Conservation (phyloP, 2,888 invertebrate species). For the Thyatira batis region DNA sequence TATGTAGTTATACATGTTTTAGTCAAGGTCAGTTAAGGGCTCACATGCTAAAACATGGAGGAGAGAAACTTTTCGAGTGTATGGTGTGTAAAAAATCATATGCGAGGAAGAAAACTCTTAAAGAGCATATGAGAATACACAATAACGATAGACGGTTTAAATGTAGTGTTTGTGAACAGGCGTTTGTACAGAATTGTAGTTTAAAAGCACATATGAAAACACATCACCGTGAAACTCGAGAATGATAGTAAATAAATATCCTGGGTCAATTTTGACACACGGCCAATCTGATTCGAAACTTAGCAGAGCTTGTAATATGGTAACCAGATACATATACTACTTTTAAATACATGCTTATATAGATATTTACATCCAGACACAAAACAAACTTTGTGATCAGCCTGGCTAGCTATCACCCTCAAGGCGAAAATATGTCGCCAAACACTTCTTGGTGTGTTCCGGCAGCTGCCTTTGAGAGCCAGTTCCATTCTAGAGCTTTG, state of each 20-base stretch:
- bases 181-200: constrained; percentile 74
- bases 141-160: constrained; percentile 56
- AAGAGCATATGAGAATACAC: constrained; percentile 64
- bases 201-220: constrained; percentile 71
- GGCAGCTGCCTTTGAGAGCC: too few species aligned
- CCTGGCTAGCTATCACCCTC: too few species aligned
- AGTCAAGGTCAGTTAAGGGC: constrained; percentile 57
- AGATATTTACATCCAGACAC: too few species aligned
- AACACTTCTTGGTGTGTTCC: too few species aligned
- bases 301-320: too few species aligned
- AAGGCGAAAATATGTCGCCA: too few species aligned
- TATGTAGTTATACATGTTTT: constrained; percentile 57
- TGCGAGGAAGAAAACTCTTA: constrained; percentile 62
- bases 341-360: constrained; percentile 10
- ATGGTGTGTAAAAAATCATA: constrained; percentile 68
- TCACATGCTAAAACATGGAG: constrained; percentile 64
- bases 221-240: constrained; percentile 45
- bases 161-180: constrained; percentile 69
- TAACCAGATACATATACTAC: too few species aligned
- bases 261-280: too few species aligned
- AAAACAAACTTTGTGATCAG: too few species aligned
- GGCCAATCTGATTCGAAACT: too few species aligned
- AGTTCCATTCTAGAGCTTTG: too few species aligned
- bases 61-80: constrained; percentile 59
- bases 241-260: too few species aligned